phyloP scores from a whole-genome alignment of 2,797 vertebrate species.

The Falco concolor region DNA sequence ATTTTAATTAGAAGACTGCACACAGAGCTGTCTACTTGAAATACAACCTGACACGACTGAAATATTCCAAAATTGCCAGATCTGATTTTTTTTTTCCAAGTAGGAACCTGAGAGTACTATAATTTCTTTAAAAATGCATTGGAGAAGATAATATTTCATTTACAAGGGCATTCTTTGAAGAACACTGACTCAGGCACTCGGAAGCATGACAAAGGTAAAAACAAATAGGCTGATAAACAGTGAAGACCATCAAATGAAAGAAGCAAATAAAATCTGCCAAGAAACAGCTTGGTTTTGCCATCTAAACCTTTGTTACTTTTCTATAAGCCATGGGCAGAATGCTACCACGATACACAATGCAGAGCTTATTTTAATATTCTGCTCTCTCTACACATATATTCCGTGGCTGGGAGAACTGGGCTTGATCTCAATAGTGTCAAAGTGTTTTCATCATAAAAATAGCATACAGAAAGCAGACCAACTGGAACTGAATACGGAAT shows the following conservation, averaged over 20 bases:
- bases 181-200: not conserved
- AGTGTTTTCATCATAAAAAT: not conserved
- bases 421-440: not conserved
- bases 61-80: slow-evolving; percentile 50
- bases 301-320: not conserved
- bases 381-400: not conserved
- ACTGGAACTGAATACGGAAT: not conserved
- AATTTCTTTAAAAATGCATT: slow-evolving; percentile 47
- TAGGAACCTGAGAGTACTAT: not conserved
- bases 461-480: not conserved
- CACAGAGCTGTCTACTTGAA: slow-evolving; percentile 43
- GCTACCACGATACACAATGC: not conserved
- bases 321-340: not conserved
- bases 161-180: slow-evolving; percentile 20
- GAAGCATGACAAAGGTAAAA: slow-evolving; percentile 35
- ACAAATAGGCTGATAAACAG: not conserved
- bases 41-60: slow-evolving; percentile 48
- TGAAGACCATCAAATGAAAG: not conserved
- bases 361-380: not conserved
- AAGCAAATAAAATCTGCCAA: not conserved
- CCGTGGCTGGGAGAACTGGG: not conserved
- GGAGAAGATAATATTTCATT: slow-evolving; percentile 29
- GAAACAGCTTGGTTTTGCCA: not conserved
- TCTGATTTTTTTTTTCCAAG: slow-evolving; percentile 7
- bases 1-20: slow-evolving; percentile 65